phyloP scores from a whole-genome alignment of 2,797 vertebrate species.

The Muraenolepis orangiensis region DNA sequence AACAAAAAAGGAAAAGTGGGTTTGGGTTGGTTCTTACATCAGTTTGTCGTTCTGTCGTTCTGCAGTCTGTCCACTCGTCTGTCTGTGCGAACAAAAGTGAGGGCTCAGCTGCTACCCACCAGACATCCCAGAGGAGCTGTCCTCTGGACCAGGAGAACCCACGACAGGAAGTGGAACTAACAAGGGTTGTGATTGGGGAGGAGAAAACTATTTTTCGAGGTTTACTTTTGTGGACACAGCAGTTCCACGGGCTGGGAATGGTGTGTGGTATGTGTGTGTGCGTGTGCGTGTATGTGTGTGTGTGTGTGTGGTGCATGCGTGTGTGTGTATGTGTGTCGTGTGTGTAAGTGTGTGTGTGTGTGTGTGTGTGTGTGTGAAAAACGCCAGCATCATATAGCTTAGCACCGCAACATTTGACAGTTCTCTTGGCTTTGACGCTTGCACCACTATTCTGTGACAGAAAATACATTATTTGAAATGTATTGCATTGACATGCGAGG shows the following conservation, averaged over 20 bases:
- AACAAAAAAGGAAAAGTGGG: background rate
- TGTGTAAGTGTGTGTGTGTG: too few relatives aligned
- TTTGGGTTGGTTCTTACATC: background rate
- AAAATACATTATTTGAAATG: background rate
- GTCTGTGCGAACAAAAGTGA: background rate
- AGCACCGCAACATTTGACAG: background rate
- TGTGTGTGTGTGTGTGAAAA: background rate
- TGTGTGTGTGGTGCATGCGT: background rate
- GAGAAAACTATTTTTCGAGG: background rate
- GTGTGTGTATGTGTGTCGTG: too few relatives aligned
- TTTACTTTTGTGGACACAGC: background rate
- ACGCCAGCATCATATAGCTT: background rate
- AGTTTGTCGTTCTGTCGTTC: background rate
- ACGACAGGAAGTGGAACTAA: background rate
- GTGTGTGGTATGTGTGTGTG: background rate
- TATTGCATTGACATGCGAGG: background rate
- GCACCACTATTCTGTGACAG: background rate
- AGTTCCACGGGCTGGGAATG: background rate
- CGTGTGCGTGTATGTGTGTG: background rate
- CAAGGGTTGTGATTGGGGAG: background rate
- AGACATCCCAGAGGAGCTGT: background rate
- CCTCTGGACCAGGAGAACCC: background rate
- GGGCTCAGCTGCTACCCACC: background rate
- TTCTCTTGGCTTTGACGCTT: background rate
- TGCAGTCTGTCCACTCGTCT: background rate